Evolutionary conservation across 2,888 invertebrate species (phyloP), one percentile per base, ranked within the genome.

Genomic region (Pseudococcus jackbeardsleyi): DNA sequence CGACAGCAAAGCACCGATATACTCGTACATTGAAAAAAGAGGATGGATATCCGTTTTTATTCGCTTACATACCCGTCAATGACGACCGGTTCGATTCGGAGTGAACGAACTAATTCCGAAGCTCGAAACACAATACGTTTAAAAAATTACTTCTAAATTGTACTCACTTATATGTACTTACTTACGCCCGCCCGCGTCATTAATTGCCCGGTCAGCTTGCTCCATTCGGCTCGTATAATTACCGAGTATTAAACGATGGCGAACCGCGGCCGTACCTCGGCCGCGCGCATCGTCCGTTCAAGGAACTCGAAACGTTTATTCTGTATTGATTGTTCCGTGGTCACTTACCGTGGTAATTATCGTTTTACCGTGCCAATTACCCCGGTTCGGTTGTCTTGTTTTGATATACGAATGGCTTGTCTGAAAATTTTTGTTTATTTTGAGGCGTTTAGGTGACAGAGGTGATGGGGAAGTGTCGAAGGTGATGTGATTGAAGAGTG

Each of bases 301-400:
- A 72, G 39, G 72, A 72, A 72, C 72, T 33, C 17, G 8, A 33
- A 72, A 17, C 72, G 15, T 33, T 33, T 39, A 39, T 59, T 59
- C 5, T 59, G 15, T 68, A 22, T 72, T 19, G 72, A 72, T 72
- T 72, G 72, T 72, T 72, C 33, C 33, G 72, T 72, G 72, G 72
- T 72, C 72, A 72, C 19, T 33, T 72, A 72, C 72, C 72, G 33
- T 72, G 26, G 72, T 72, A 72, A 72, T 72, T 72, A 33, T 72
- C 72, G 72, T 72, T 72, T 72, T 72, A 72, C 15, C 72, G 72
- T 72, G 39, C 72, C 72, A 72, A 72, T 72, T 72, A 72, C 72
- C 33, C 72, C 17, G 6, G 9, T 22, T 6, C 59, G 42, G 42
- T n/a, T n/a, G 26, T 33, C 26, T 33, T 33, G 59, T 59, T n/a